A percentile compares a stretch with the other conserved stretches of the same genome.
phyloP scores from a whole-genome alignment of 2,113 vertebrate genomes.

The Ivindomyrus marchei region DNA sequence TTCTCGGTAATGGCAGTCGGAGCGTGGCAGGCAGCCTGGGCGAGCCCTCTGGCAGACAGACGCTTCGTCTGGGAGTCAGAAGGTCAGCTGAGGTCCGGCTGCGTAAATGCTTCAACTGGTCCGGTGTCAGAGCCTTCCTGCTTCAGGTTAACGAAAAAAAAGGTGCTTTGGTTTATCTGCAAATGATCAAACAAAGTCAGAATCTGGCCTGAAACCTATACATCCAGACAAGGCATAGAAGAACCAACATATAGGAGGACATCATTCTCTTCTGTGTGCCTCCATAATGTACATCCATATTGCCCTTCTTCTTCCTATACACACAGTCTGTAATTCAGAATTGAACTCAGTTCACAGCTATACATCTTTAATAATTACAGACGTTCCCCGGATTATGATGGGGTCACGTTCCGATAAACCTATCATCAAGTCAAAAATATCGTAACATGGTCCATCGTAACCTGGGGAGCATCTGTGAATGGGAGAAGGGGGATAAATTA shows the following conservation, averaged over 20 bases:
- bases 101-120: neutral
- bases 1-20: neutral
- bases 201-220: slow-evolving; percentile 12
- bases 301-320: neutral
- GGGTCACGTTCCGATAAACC: no score
- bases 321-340: neutral
- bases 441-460: no score
- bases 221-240: slow-evolving; percentile 18
- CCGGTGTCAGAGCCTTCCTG: neutral
- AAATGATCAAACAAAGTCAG: slow-evolving; percentile 17
- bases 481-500: neutral
- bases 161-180: slow-evolving; percentile 21
- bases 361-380: neutral
- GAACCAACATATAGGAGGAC: neutral
- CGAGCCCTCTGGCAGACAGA: neutral
- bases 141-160: neutral
- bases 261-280: slow-evolving; percentile 23
- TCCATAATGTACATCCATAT: slow-evolving; percentile 8
- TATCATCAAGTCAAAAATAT: no score
- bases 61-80: neutral
- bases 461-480: no score
- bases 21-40: neutral
- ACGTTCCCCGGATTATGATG: no score
- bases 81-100: neutral
- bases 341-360: neutral